Base-by-base conservation (phyloP, 2,113 vertebrate species). In the Silurus meridionalis region DNA sequence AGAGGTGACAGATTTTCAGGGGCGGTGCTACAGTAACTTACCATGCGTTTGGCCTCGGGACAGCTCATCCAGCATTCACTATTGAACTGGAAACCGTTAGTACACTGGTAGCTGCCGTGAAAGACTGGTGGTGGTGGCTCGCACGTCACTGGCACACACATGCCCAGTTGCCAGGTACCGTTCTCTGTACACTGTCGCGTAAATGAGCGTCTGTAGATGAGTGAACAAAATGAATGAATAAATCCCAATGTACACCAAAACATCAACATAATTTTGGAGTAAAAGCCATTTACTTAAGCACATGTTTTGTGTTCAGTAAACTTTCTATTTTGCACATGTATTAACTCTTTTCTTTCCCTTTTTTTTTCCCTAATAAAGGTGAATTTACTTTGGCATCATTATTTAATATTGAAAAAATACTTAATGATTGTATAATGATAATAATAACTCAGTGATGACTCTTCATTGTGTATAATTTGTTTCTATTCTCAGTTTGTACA, bases 161-260 rank as follows among this genome's bases (percentile, higher is more conserved):
- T 93, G 0, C 95, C 96, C 0, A 95, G 95, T 69, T 97, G 95
- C 98, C 98, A 99, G 80, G 95, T 97, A 86, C 98, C 98, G 0
- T 99, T 97, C 57, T 99, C 97, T 0, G 96, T 98, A 90, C 98
- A 99, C 91, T 98, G 97, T 52, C 95, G 96, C 92, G 97, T 98
- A 90, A 99, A 99, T 0, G 97, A 96, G 82, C 97, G 95, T 90
- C 98, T 99, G 89, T 14, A 85, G 2, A 80, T 23, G 7, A 13
- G 46, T 64, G 8, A 17, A 80, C n/a, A 80, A 63, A 37, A 85
- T 64, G 11, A 15, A 67, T 55, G 19, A 60, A 9, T 80, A 53
- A 53, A 10, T 11, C 11, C 6, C 13, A 78, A 55, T n/a, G 5
- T 46, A 58, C 55, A 84, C 15, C 15, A 63, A 61, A 28, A 82